Evolutionary conservation across 2,888 invertebrate species (phyloP).

Genomic region (Sclerodermus sp.): DNA sequence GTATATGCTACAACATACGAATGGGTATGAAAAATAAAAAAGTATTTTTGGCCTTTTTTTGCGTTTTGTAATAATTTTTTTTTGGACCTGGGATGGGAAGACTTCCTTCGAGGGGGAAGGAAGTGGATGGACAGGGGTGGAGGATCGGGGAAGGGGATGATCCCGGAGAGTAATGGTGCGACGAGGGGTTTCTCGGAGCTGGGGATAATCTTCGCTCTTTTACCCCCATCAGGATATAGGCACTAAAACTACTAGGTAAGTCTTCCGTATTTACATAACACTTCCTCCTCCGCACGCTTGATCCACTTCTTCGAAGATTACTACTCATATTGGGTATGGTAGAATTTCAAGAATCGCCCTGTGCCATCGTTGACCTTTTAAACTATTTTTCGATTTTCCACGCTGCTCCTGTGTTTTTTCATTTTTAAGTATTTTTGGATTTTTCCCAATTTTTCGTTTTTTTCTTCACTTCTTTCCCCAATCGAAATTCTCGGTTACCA

Average conservation of each 20-base stretch:
- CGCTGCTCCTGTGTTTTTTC: too few relatives aligned
- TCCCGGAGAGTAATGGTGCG: neutral
- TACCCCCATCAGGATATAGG: constrained; percentile 16
- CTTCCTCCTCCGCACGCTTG: constrained; percentile 1
- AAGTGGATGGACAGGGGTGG: too few relatives aligned
- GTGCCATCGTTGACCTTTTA: too few relatives aligned
- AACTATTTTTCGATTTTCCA: too few relatives aligned
- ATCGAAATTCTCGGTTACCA: neutral
- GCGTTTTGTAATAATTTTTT: constrained; percentile 19
- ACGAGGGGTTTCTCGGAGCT: too few relatives aligned
- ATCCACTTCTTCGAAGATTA: too few relatives aligned
- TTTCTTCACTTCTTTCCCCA: neutral
- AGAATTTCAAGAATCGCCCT: neutral
- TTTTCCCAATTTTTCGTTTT: neutral
- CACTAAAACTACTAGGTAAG: constrained; percentile 22
- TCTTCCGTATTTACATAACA: constrained; percentile 25
- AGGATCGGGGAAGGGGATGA: neutral
- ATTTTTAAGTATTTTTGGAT: too few relatives aligned
- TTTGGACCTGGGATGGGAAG: too few relatives aligned
- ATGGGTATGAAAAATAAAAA: constrained; percentile 39
- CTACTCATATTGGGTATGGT: too few relatives aligned
- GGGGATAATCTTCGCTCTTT: neutral
- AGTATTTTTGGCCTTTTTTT: constrained; percentile 32
- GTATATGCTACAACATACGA: constrained; percentile 23
- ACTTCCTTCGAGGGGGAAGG: too few relatives aligned